Conservation (phyloP, 1,140 invertebrate species). For the Mercenaria mercenaria region DNA sequence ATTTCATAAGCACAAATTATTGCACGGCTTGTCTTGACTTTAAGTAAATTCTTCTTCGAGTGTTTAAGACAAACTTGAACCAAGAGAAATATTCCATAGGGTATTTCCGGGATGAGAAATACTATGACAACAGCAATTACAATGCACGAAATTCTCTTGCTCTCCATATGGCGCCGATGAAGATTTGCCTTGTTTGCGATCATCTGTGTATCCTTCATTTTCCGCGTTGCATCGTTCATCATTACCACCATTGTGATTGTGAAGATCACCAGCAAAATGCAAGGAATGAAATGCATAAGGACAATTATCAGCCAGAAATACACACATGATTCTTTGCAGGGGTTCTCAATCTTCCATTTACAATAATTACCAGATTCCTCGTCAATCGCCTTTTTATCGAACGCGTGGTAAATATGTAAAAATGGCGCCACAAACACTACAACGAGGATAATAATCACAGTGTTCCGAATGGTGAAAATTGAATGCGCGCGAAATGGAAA, state of each 20-base stretch:
- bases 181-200: constrained; percentile 20
- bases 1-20: constrained; percentile 44
- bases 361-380: neutral
- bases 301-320: constrained; percentile 52
- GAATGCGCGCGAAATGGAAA: constrained; percentile 46
- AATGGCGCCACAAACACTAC: constrained; percentile 6
- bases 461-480: constrained; percentile 34
- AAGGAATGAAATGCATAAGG: constrained; percentile 50
- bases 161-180: constrained; percentile 2
- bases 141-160: constrained; percentile 44
- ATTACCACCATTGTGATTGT: constrained; percentile 6
- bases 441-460: neutral
- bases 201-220: constrained; percentile 3
- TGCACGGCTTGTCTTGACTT: constrained; percentile 5
- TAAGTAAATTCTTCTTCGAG: neutral
- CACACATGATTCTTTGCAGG: constrained; percentile 17
- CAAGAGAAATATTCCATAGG: constrained; percentile 42
- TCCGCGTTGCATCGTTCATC: neutral
- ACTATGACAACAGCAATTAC: constrained; percentile 44
- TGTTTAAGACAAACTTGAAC: neutral
- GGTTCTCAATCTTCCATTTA: constrained; percentile 22
- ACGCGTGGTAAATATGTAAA: constrained; percentile 54
- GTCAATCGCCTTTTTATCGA: constrained; percentile 2
- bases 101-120: constrained; percentile 61
- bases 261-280: neutral